Percentiles rank a stretch among this genome's conserved stretches.
phyloP scores from a whole-genome alignment of 2,113 vertebrate genomes.

The Indicator maculatus region DNA sequence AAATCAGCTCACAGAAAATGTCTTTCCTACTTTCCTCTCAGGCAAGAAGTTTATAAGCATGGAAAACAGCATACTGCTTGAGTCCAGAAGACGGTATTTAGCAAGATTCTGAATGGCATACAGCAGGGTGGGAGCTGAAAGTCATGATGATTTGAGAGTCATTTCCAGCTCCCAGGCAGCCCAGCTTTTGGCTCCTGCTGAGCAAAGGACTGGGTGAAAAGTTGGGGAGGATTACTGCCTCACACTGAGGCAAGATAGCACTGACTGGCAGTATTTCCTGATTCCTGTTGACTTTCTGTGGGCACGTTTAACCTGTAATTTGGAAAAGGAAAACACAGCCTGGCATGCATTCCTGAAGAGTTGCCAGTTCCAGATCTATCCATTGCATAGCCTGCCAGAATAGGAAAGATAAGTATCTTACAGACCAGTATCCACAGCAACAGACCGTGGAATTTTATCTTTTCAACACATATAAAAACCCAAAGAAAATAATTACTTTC shows the following conservation, averaged over 20 bases:
- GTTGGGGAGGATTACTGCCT: not conserved
- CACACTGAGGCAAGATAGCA: not conserved
- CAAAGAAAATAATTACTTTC: constrained; percentile 72
- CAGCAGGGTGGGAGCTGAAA: constrained; percentile 4
- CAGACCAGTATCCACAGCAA: constrained; percentile 73
- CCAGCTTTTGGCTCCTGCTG: not conserved
- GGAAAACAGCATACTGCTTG: not conserved
- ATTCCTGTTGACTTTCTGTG: constrained; percentile 37
- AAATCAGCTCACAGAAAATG: not conserved
- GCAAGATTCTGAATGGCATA: not conserved
- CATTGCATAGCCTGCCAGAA: constrained; percentile 20
- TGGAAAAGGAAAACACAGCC: constrained; percentile 46
- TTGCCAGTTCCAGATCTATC: constrained; percentile 38
- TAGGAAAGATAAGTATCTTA: constrained; percentile 28
- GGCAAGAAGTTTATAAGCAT: not conserved
- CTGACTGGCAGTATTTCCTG: not conserved
- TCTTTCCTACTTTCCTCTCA: not conserved
- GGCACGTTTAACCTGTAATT: constrained; percentile 56
- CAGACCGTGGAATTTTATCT: constrained; percentile 63
- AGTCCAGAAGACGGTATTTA: not conserved
- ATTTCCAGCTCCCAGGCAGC: not conserved
- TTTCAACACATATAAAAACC: constrained; percentile 60
- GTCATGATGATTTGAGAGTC: not conserved
- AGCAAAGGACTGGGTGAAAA: not conserved
- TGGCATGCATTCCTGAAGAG: constrained; percentile 34